phyloP scores from a whole-genome alignment of 2,797 vertebrate species.

The Onychomys leucogaster region DNA sequence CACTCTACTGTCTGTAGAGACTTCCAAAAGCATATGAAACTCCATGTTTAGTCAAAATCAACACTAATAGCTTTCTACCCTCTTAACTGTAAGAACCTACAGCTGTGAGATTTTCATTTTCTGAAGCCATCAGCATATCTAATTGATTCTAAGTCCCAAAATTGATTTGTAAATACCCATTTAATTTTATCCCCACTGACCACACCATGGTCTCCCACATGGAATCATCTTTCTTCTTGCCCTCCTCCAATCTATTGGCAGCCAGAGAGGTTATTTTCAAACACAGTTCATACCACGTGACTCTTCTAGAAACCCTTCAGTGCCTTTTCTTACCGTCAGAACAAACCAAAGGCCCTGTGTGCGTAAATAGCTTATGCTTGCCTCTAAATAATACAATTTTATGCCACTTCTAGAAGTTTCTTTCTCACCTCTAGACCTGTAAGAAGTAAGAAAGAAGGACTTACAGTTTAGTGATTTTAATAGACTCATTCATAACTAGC shows the following conservation, averaged over 20 bases:
- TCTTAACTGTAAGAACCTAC: conserved; percentile 20
- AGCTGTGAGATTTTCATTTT: conserved; percentile 25
- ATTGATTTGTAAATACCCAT: conserved; percentile 38
- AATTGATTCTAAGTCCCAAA: conserved; percentile 22
- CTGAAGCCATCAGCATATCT: conserved; percentile 20
- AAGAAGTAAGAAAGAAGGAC: conserved; percentile 44
- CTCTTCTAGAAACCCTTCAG: conserved; percentile 23
- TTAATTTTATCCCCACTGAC: conserved; percentile 57
- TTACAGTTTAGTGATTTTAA: conserved; percentile 46
- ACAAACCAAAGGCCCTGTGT: conserved; percentile 46
- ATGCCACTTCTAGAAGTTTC: conserved; percentile 26
- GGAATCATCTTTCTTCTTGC: background rate
- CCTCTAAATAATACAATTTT: conserved; percentile 45
- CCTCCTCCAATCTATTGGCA: background rate
- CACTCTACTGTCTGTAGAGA: conserved; percentile 71
- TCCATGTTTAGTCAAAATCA: conserved; percentile 66
- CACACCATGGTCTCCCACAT: background rate
- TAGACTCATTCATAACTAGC: conserved; percentile 59
- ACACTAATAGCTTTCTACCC: background rate
- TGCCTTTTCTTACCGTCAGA: conserved; percentile 19
- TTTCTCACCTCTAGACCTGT: conserved; percentile 13
- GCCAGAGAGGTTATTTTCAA: background rate
- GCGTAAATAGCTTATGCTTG: conserved; percentile 41
- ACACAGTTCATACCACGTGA: background rate
- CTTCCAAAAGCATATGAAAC: conserved; percentile 55